phyloP scores from a whole-genome alignment of 2,113 vertebrate species.

The Lepus europaeus region DNA sequence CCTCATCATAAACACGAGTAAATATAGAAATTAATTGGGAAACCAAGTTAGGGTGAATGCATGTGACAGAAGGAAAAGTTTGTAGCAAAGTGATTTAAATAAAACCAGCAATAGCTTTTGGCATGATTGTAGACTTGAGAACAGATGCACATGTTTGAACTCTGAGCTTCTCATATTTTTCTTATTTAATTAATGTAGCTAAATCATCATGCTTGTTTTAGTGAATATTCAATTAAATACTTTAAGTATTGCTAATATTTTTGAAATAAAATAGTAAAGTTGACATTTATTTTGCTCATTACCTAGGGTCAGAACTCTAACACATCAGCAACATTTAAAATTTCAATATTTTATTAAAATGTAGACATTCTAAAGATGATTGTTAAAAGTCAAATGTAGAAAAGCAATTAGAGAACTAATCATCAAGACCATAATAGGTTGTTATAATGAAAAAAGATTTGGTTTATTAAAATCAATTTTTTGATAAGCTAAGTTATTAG shows the following conservation, averaged over 20 bases:
- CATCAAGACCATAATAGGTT: neutral
- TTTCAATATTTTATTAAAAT: slow-evolving; percentile 52
- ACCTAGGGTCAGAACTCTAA: slow-evolving; percentile 4
- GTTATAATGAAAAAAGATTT: neutral
- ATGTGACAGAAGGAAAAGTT: slow-evolving; percentile 72
- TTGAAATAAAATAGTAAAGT: slow-evolving; percentile 48
- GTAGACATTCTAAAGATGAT: neutral
- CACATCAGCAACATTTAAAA: neutral
- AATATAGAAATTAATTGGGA: slow-evolving; percentile 78
- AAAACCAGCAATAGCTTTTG: slow-evolving; percentile 76
- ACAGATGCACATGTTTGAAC: slow-evolving; percentile 73
- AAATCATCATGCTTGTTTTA: slow-evolving; percentile 58
- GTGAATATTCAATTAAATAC: slow-evolving; percentile 35
- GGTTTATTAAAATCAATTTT: neutral
- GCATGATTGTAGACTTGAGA: slow-evolving; percentile 66
- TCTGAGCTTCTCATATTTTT: slow-evolving; percentile 67
- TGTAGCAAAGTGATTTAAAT: slow-evolving; percentile 69
- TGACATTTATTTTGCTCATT: slow-evolving; percentile 30
- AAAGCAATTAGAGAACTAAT: neutral
- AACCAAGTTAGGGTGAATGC: slow-evolving; percentile 59
- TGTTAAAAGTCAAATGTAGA: slow-evolving; percentile 50
- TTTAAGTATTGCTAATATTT: slow-evolving; percentile 58
- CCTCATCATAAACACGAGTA: slow-evolving; percentile 59
- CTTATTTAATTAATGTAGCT: slow-evolving; percentile 68
- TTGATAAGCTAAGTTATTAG: slow-evolving; percentile 24